Base-by-base conservation (phyloP, 1,140 invertebrate genomes). In the Dendroctonus ponderosae region DNA sequence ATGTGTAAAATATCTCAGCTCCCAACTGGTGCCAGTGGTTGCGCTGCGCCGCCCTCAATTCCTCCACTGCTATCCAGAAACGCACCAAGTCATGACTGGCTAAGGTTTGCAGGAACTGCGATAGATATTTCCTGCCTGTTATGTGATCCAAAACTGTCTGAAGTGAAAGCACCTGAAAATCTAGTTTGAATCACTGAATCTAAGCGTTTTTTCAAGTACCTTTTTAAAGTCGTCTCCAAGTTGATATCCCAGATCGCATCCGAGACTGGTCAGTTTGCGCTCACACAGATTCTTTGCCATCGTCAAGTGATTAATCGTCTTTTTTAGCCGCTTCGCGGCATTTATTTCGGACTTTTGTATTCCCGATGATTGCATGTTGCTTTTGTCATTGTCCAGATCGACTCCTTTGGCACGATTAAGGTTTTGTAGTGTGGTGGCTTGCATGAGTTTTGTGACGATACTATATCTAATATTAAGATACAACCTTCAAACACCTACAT, bases 391-490 rank as follows among this genome's bases (percentile, higher is more conserved):
- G 75, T 91, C 89, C 63, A 86, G 80, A 80, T 91, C 90, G 12
- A 92, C 82, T 42, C 89, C 90, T 82, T 93, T 90, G 7, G 90
- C 86, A 72, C 91, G 84, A 80, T 94, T 94, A 52, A 95, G 82
- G 77, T 93, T 94, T 80, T 94, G 92, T 62, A 94, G 85, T 3
- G 91, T 93, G 43, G 93, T 94, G 0, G 93, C 92, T 82, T 96
- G 92, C 90, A 96, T 94, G 68, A 96, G 90, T 82, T 95, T 93
- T 37, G 89, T 92, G 0, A 95, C 89, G 68, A 96, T 93, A 73
- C 92, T 91, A 70, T 90, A 92, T 63, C 90, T 91, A 73, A 39
- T 81, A 80, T n/a, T 38, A 52, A 63, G 6, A 46, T 44, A 66
- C 3, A 48, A 62, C n/a, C 15, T 39, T 3, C 26, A 14, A 44